Conservation (phyloP, 1,140 invertebrate genomes). For the Cataglyphis hispanica region DNA sequence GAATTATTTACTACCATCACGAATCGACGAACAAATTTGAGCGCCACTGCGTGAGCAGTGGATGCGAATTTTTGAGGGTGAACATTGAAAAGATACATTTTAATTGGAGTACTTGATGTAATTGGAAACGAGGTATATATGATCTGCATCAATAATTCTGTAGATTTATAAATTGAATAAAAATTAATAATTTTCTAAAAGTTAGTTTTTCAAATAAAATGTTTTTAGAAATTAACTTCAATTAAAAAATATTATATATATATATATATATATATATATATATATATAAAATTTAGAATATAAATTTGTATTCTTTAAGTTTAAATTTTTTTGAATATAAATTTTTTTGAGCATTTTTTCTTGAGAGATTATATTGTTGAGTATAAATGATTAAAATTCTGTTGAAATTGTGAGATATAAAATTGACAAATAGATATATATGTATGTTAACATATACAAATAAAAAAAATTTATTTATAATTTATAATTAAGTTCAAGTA, state of each 20-base stretch:
- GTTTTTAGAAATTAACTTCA: neutral
- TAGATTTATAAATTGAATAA: neutral
- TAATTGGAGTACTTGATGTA: conserved; percentile 59
- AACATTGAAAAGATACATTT: conserved; percentile 54
- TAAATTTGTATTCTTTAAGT: neutral
- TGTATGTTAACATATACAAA: neutral
- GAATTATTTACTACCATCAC: conserved; percentile 21
- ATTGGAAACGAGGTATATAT: conserved; percentile 48
- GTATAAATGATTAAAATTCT: neutral
- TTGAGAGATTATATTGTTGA: too few species aligned
- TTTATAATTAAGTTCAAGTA: neutral
- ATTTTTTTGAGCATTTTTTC: too few species aligned
- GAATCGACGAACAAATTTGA: conserved; percentile 55
- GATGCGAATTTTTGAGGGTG: conserved; percentile 49
- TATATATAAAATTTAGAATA: too few species aligned
- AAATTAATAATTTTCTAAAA: too few species aligned
- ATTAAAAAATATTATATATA: too few species aligned
- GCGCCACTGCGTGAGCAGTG: conserved; percentile 64
- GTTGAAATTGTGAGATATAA: neutral
- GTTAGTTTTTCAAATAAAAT: too few species aligned
- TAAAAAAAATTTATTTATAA: neutral
- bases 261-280: too few species aligned
- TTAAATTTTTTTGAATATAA: too few species aligned
- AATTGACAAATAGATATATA: neutral
- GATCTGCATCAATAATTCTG: neutral